These are phyloP conservation scores for Zeugodacus cucurbitae DNA, from an alignment of 1,140 invertebrate species.

Conservation along the genomic window DNA sequence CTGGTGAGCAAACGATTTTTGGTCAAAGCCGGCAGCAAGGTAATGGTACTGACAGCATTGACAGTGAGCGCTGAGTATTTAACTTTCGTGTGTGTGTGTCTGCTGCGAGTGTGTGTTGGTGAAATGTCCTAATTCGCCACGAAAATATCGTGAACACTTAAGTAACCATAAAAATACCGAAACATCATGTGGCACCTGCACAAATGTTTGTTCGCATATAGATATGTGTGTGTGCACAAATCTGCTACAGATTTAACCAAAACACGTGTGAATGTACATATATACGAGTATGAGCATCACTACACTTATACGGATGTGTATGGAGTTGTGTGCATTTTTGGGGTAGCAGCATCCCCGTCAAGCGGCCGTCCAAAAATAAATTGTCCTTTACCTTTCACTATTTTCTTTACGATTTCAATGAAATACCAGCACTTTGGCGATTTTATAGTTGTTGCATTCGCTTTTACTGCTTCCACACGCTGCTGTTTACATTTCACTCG, in stretches of 20 bases:
- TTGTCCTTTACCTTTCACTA: neutral
- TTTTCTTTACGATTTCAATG: neutral
- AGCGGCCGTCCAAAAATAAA: neutral
- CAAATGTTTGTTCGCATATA: neutral
- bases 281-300: neutral
- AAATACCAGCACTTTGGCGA: neutral
- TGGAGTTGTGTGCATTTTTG: neutral
- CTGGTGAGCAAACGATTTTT: neutral
- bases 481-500: neutral
- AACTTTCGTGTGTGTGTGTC: neutral
- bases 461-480: neutral
- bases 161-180: slow-evolving; percentile 27
- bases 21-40: neutral
- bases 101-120: neutral
- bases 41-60: neutral
- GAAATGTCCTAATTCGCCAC: slow-evolving; percentile 20
- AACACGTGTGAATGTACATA: neutral
- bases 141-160: slow-evolving; percentile 12
- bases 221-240: no score
- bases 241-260: neutral
- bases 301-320: neutral
- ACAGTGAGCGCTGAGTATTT: neutral
- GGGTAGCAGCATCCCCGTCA: neutral
- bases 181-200: neutral
- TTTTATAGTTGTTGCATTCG: neutral